Conservation (phyloP, 2,888 invertebrate genomes). For the Taenaris catops region DNA sequence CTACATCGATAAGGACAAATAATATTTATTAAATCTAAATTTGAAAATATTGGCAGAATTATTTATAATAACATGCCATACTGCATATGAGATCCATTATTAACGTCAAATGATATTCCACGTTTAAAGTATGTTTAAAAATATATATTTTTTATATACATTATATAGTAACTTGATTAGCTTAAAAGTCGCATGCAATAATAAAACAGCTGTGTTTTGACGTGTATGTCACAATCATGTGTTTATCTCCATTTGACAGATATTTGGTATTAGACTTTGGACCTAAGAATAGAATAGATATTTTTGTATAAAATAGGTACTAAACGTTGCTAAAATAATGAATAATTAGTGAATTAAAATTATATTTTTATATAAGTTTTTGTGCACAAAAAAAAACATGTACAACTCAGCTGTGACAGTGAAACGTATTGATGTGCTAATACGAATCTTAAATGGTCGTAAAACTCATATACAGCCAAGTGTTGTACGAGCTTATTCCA, state of each 20-base stretch:
- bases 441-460: slow-evolving; percentile 63
- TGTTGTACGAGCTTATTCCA: slow-evolving; percentile 60
- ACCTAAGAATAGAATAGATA: slow-evolving; percentile 17
- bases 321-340: too few species aligned
- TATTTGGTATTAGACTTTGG: slow-evolving; percentile 52
- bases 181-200: too few species aligned
- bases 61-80: too few species aligned
- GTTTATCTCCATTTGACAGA: slow-evolving; percentile 3
- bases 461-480: slow-evolving; percentile 56
- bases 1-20: too few species aligned
- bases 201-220: slow-evolving; percentile 2
- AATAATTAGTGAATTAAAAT: too few species aligned
- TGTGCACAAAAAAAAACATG: slow-evolving; percentile 31
- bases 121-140: too few species aligned
- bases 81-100: too few species aligned
- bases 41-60: slow-evolving; percentile 12
- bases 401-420: slow-evolving; percentile 63
- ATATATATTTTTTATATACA: too few species aligned
- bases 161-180: too few species aligned
- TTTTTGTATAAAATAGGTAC: neutral
- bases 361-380: neutral
- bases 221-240: slow-evolving; percentile 26
- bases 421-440: slow-evolving; percentile 69
- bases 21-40: too few species aligned
- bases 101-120: too few species aligned